These are phyloP conservation scores for Fragum fragum DNA, from an alignment of 2,888 invertebrate species.

Conservation along the genomic window DNA sequence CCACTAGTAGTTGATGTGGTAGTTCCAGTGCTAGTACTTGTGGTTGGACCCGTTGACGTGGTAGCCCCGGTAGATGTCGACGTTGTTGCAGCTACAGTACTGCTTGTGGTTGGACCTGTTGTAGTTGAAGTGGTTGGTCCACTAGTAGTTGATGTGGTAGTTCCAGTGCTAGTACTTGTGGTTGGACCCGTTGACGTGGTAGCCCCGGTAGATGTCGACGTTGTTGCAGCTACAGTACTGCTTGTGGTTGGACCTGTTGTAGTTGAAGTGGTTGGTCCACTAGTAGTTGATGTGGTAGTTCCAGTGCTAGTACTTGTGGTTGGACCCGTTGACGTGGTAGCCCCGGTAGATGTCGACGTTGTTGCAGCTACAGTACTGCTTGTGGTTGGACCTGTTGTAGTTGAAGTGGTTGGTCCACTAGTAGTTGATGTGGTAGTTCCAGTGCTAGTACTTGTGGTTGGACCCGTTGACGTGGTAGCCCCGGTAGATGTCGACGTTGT, in stretches of 20 bases:
- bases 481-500: slow-evolving; percentile 2
- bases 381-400: slow-evolving; percentile 1
- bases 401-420: background rate
- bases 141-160: background rate
- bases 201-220: background rate
- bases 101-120: background rate
- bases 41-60: background rate
- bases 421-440: slow-evolving; percentile 23
- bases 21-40: background rate
- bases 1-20: slow-evolving; percentile 5
- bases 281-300: background rate
- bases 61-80: background rate
- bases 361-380: background rate
- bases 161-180: background rate
- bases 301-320: background rate
- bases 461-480: slow-evolving; percentile 1
- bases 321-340: background rate
- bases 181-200: slow-evolving; percentile 1
- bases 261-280: background rate
- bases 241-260: slow-evolving; percentile 1
- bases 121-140: background rate
- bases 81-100: slow-evolving; percentile 1
- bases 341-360: background rate
- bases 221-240: background rate
- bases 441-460: background rate